Conservation (phyloP, 2,113 vertebrate species). For the Hemicordylus capensis region DNA sequence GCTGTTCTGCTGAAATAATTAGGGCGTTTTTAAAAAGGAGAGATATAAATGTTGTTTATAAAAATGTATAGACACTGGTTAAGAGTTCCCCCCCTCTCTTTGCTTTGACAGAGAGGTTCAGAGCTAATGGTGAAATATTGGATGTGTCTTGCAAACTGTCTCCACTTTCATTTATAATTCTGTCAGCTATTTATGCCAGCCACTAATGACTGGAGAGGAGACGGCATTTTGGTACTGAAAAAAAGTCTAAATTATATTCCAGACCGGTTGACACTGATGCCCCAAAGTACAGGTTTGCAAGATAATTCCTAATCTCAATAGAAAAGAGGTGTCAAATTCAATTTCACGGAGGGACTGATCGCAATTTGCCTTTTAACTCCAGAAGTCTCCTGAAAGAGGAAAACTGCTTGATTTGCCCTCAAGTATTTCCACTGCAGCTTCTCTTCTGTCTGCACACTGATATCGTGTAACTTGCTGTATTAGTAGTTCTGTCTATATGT, state of each 20-base stretch:
- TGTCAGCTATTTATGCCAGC: slow-evolving; percentile 60
- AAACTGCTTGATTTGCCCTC: slow-evolving; percentile 42
- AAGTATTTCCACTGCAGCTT: slow-evolving; percentile 25
- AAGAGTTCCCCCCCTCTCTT: neutral
- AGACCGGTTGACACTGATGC: slow-evolving; percentile 64
- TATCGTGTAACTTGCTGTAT: neutral
- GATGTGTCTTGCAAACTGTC: slow-evolving; percentile 33
- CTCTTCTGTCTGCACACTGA: neutral
- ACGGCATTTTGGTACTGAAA: slow-evolving; percentile 59
- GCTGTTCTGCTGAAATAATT: slow-evolving; percentile 14
- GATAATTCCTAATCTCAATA: slow-evolving; percentile 68
- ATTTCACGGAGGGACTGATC: slow-evolving; percentile 60
- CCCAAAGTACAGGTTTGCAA: slow-evolving; percentile 57
- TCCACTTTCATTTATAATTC: slow-evolving; percentile 50
- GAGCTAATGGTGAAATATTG: slow-evolving; percentile 38
- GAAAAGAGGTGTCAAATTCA: slow-evolving; percentile 68
- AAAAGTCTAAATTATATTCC: slow-evolving; percentile 64
- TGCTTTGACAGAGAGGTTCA: neutral
- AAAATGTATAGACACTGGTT: neutral
- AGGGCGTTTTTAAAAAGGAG: neutral
- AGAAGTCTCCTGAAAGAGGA: slow-evolving; percentile 25
- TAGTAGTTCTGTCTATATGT: neutral
- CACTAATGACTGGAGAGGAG: slow-evolving; percentile 57
- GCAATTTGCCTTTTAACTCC: slow-evolving; percentile 59
- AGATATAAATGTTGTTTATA: neutral